phyloP scores from a whole-genome alignment of 2,113 vertebrate species.

The Platycercus adscitus region DNA sequence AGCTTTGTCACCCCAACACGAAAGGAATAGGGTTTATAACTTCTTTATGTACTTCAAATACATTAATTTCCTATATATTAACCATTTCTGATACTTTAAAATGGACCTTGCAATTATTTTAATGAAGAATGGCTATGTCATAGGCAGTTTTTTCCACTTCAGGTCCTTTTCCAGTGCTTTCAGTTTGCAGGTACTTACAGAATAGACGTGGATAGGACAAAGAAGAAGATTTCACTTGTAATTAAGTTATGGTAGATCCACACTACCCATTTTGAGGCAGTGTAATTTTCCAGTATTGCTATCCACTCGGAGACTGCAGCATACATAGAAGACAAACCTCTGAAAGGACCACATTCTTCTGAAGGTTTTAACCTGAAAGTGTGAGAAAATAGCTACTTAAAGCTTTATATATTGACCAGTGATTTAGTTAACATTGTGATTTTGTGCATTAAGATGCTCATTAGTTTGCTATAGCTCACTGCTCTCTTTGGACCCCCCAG shows the following conservation, averaged over 20 bases:
- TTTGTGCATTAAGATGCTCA: background rate
- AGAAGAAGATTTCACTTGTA: slow-evolving; percentile 88
- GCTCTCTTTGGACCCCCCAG: background rate
- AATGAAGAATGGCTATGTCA: background rate
- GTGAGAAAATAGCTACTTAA: background rate
- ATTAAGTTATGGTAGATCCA: slow-evolving; percentile 91
- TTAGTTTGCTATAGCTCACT: background rate
- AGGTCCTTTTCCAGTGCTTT: background rate
- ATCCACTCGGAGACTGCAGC: slow-evolving; percentile 83
- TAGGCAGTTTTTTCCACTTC: background rate
- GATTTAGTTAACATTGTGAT: background rate
- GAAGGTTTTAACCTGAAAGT: slow-evolving; percentile 85
- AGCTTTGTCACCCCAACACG: background rate
- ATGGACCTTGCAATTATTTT: background rate
- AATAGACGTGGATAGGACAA: slow-evolving; percentile 79
- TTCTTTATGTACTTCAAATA: background rate
- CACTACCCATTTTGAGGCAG: slow-evolving; percentile 75
- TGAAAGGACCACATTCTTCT: slow-evolving; percentile 88
- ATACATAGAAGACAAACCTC: slow-evolving; percentile 79
- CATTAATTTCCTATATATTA: background rate
- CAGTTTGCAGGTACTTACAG: slow-evolving; percentile 80
- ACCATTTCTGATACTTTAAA: background rate
- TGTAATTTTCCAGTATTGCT: background rate
- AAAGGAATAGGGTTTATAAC: background rate
- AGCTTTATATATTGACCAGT: background rate